Evolutionary conservation across 1,140 invertebrate genomes (phyloP).

Genomic region (Bombus soroeensis): DNA sequence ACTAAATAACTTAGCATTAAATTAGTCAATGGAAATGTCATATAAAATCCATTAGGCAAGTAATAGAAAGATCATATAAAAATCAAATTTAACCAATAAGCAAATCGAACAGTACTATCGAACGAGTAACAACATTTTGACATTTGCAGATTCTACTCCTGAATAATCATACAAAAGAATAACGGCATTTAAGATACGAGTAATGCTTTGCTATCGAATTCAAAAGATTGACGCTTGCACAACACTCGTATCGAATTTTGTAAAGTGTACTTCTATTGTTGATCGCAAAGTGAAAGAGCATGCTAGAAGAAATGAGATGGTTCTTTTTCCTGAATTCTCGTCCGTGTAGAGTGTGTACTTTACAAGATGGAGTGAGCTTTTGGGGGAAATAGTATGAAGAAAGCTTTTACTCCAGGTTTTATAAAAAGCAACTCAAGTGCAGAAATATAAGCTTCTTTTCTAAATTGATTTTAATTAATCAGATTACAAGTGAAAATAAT

Average conservation of each 20-base stretch:
- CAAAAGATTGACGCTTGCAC: not conserved
- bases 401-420: constrained; percentile 2
- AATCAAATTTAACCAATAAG: too few relatives aligned
- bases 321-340: not conserved
- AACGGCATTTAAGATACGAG: not conserved
- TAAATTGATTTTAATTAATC: not conserved
- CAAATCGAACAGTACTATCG: too few relatives aligned
- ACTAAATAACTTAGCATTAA: too few relatives aligned
- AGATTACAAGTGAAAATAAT: not conserved
- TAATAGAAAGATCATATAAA: too few relatives aligned
- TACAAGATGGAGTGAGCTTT: not conserved
- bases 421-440: not conserved
- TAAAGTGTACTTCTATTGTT: not conserved
- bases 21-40: too few relatives aligned
- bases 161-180: not conserved
- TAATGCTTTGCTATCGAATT: not conserved
- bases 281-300: not conserved
- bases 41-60: too few relatives aligned
- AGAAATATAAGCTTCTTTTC: too few relatives aligned
- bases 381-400: not conserved
- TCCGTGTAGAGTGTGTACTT: not conserved
- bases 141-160: not conserved
- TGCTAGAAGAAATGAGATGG: not conserved
- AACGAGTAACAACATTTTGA: too few relatives aligned
- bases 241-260: not conserved